phyloP scores from a whole-genome alignment of 2,113 vertebrate species.

The Platysteira castanea region DNA sequence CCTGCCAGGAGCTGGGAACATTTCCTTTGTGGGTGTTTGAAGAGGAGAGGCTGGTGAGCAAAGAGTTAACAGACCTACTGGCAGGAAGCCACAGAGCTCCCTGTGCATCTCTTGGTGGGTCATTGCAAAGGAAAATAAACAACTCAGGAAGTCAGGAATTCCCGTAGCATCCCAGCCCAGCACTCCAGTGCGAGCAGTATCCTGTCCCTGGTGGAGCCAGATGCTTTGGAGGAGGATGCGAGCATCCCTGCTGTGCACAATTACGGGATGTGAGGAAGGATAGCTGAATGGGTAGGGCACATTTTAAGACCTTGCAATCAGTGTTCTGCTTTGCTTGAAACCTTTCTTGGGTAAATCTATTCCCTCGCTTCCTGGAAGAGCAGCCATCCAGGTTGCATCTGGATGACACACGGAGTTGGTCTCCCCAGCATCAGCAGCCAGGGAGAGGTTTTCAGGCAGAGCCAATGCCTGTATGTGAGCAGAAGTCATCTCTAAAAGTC shows the following conservation, averaged over 20 bases:
- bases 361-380: neutral
- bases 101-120: slow-evolving; percentile 17
- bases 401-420: neutral
- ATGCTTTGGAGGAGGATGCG: neutral
- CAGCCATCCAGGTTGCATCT: neutral
- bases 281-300: neutral
- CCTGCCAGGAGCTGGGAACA: neutral
- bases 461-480: neutral
- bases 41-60: neutral
- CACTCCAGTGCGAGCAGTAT: neutral
- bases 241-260: neutral
- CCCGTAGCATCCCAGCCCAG: slow-evolving; percentile 1
- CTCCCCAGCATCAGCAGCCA: neutral
- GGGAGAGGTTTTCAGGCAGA: neutral
- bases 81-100: neutral
- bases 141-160: slow-evolving; percentile 29
- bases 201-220: neutral
- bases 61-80: slow-evolving; percentile 3
- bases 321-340: neutral
- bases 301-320: neutral
- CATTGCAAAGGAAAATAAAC: slow-evolving; percentile 43
- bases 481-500: neutral
- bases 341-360: neutral
- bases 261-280: neutral
- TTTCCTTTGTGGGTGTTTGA: neutral